phyloP scores from a whole-genome alignment of 1,140 invertebrate species.

The Hormaphis cornu region DNA sequence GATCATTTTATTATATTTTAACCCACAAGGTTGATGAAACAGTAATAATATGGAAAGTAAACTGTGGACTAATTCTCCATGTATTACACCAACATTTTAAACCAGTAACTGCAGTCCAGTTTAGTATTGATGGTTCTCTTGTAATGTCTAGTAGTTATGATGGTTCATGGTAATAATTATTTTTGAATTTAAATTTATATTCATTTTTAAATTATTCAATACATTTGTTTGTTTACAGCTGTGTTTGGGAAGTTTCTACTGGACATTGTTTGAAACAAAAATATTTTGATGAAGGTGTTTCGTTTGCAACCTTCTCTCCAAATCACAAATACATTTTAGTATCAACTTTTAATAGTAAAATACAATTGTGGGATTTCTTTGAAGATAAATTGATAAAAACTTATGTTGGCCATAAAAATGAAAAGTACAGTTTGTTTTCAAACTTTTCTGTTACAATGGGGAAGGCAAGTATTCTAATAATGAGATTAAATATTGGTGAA shows the following conservation, averaged over 20 bases:
- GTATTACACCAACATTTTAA: conserved; percentile 98
- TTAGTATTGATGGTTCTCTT: conserved; percentile 95
- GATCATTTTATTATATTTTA: conserved; percentile 38
- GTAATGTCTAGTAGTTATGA: conserved; percentile 99
- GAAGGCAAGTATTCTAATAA: conserved; percentile 57
- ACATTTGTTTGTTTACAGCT: conserved; percentile 49
- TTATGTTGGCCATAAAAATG: conserved; percentile 95
- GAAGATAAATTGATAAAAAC: conserved; percentile 94
- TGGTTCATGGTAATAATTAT: conserved; percentile 70
- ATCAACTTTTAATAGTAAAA: conserved; percentile 93
- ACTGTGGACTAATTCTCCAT: conserved; percentile 94
- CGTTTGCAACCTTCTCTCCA: conserved; percentile 99
- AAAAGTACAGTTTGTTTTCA: conserved; percentile 99
- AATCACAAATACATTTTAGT: conserved; percentile 99
- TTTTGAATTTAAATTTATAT: conserved; percentile 22
- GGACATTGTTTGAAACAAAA: conserved; percentile 98
- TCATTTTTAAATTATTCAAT: conserved; percentile 41
- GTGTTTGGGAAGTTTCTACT: conserved; percentile 98
- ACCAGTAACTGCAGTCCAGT: conserved; percentile 96
- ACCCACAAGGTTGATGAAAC: conserved; percentile 97
- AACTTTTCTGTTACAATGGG: conserved; percentile 99
- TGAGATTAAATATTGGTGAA: not conserved
- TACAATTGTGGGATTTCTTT: conserved; percentile 98
- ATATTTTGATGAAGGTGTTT: conserved; percentile 95
- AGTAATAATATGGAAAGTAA: conserved; percentile 98